Conservation (phyloP, 2,113 vertebrate genomes). For the Hiodon alosoides region DNA sequence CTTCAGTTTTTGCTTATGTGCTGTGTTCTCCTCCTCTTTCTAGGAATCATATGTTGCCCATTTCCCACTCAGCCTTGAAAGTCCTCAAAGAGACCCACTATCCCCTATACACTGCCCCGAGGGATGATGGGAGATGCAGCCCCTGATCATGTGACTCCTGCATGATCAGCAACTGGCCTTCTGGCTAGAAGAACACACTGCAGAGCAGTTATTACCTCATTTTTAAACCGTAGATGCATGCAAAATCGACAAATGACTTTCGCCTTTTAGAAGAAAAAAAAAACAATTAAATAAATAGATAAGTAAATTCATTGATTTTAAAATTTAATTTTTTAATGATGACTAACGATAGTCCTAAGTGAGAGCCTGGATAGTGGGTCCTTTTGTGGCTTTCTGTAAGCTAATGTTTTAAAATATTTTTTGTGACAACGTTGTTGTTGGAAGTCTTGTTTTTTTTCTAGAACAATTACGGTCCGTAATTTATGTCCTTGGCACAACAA, state of each 20-base stretch:
- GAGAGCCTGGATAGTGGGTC: conserved; percentile 94
- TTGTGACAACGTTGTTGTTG: conserved; percentile 37
- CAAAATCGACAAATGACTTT: conserved; percentile 57
- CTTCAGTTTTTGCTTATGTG: conserved; percentile 97
- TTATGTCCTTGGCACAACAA: conserved; percentile 20
- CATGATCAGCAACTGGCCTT: conserved; percentile 87
- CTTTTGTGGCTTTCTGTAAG: conserved; percentile 97
- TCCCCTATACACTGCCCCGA: conserved; percentile 90
- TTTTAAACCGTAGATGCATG: conserved; percentile 75
- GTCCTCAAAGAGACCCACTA: conserved; percentile 99
- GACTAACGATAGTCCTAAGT: conserved; percentile 51
- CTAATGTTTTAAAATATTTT: conserved; percentile 30
- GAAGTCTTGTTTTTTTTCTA: conserved; percentile 28
- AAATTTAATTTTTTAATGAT: conserved; percentile 28
- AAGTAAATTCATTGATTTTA: conserved; percentile 5
- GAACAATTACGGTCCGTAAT: conserved; percentile 42
- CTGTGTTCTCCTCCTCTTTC: conserved; percentile 99
- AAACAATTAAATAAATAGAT: conserved; percentile 24
- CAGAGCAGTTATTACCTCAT: conserved; percentile 83
- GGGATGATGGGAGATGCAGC: conserved; percentile 93
- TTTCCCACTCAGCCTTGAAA: conserved; percentile 99
- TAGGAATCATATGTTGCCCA: conserved; percentile 99
- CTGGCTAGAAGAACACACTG: conserved; percentile 87
- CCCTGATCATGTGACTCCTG: conserved; percentile 91
- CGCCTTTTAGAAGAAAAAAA: conserved; percentile 32